Conservation (phyloP, 2,888 invertebrate genomes). For the Acleris literana region DNA sequence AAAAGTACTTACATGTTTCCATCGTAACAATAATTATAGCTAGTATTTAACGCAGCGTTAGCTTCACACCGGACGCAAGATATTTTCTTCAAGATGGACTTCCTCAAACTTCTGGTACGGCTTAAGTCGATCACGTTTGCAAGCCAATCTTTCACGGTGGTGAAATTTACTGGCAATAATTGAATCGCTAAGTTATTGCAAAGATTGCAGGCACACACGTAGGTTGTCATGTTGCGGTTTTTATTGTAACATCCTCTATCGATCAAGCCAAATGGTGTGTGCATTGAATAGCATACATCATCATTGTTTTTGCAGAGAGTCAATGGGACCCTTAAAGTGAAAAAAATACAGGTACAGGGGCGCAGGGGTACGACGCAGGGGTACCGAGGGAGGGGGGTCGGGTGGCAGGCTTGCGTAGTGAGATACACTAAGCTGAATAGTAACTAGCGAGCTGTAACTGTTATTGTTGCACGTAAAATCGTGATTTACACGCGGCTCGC, state of each 20-base stretch:
- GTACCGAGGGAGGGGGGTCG: too few relatives aligned
- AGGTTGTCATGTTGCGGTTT: constrained; percentile 59
- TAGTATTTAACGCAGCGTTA: constrained; percentile 41
- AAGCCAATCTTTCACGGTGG: constrained; percentile 61
- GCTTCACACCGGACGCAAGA: constrained; percentile 69
- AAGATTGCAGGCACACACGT: constrained; percentile 71
- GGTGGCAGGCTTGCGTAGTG: too few relatives aligned
- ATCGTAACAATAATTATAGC: constrained; percentile 60
- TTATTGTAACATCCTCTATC: constrained; percentile 68
- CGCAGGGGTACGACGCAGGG: too few relatives aligned
- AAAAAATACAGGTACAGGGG: too few relatives aligned
- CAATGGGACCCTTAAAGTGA: constrained; percentile 58
- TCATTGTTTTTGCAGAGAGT: constrained; percentile 54
- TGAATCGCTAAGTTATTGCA: constrained; percentile 69
- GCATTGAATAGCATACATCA: constrained; percentile 67
- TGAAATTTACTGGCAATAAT: constrained; percentile 67
- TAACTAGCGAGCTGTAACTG: too few relatives aligned
- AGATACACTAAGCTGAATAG: too few relatives aligned
- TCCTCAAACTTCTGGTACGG: constrained; percentile 59
- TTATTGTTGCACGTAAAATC: too few relatives aligned
- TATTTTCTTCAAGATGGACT: constrained; percentile 64
- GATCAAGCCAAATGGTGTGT: constrained; percentile 71
- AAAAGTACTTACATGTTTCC: constrained; percentile 62
- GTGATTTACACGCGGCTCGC: too few relatives aligned
- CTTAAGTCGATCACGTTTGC: constrained; percentile 67